Percentiles rank a stretch among this genome's conserved stretches.
These are phyloP conservation scores for Meteorus cinctellus DNA, from an alignment of 2,888 invertebrate species.

Conservation along the genomic window DNA sequence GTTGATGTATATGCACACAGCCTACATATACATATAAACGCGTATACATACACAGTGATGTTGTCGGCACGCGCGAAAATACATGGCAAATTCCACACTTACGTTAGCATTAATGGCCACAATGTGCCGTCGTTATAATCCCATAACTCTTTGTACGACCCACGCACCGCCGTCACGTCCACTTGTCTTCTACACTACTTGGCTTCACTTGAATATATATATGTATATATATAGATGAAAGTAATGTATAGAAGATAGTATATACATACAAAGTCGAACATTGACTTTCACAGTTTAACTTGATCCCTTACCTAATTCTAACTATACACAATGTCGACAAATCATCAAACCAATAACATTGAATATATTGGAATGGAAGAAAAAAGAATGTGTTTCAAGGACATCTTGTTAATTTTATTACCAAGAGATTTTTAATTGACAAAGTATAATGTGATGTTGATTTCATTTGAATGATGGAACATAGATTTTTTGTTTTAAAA, in stretches of 20 bases:
- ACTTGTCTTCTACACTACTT: constrained; percentile 42
- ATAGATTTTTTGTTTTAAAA: too few relatives aligned
- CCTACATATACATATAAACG: not conserved
- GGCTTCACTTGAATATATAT: constrained; percentile 15
- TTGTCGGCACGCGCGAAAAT: constrained; percentile 17
- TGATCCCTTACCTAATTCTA: constrained; percentile 13
- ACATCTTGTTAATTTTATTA: too few relatives aligned
- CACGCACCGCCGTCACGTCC: constrained; percentile 38
- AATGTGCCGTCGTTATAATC: constrained; percentile 47
- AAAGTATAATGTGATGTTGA: too few relatives aligned
- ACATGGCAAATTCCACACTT: constrained; percentile 30
- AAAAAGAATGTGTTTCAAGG: too few relatives aligned
- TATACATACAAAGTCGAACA: not conserved
- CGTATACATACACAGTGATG: not conserved
- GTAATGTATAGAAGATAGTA: not conserved
- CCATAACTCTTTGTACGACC: constrained; percentile 44
- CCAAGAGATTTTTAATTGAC: too few relatives aligned
- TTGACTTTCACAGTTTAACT: constrained; percentile 12
- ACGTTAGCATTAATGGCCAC: constrained; percentile 38
- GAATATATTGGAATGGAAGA: not conserved
- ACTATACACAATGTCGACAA: constrained; percentile 24
- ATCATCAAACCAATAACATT: constrained; percentile 30
- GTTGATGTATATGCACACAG: not conserved
- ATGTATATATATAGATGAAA: not conserved
- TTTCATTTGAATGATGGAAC: too few relatives aligned